Evolutionary conservation across 2,113 vertebrate genomes (phyloP), one percentile per base, ranked within the genome.

Genomic region (Octodon degus): DNA sequence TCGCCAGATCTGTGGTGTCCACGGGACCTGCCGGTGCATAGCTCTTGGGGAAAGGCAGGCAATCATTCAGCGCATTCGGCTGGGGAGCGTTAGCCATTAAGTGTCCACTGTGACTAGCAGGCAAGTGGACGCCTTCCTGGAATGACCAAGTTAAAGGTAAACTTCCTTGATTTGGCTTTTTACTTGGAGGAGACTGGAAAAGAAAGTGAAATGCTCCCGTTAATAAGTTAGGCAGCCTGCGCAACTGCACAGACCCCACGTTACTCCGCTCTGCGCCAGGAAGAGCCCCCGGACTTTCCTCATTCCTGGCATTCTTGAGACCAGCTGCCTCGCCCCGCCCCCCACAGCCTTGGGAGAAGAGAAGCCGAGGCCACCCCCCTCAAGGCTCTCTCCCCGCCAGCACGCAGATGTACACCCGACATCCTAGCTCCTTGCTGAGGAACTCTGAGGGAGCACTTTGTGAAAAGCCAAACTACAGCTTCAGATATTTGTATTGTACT

Each of bases 171-270:
- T 27, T 96, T 0, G 80, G 95, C 30, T 87, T 7, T 68, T 97
- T 97, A 94, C 97, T 98, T 98, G 98, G 92, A 79, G 97, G 94
- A 97, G 95, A 93, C 99, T 99, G 86, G 94, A 96, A 96, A 94
- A 97, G 94, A 96, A 96, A 97, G 94, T 0, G 55, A 97, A 85
- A 91, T 43, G 65, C 30, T 62, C 37, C 0, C 2, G 88, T 98
- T 96, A 97, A 95, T 97, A 96, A 94, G 90, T 96, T 72, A 95
- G 80, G 88, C 30, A 67, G 70, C 17, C 14, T 47, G 83, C 80
- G 87, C 25, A 13, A 40, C 86, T 13, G 10, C 93, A 40, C 60
- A 81, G 83, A 68, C 40, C 16, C 43, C 72, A 1, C 0, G 86
- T 62, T 90, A 86, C 63, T 80, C 93, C 5, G 77, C 5, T 34